Evolutionary conservation across 2,797 vertebrate genomes (phyloP).

Genomic region (Sebastes matsubarae): DNA sequence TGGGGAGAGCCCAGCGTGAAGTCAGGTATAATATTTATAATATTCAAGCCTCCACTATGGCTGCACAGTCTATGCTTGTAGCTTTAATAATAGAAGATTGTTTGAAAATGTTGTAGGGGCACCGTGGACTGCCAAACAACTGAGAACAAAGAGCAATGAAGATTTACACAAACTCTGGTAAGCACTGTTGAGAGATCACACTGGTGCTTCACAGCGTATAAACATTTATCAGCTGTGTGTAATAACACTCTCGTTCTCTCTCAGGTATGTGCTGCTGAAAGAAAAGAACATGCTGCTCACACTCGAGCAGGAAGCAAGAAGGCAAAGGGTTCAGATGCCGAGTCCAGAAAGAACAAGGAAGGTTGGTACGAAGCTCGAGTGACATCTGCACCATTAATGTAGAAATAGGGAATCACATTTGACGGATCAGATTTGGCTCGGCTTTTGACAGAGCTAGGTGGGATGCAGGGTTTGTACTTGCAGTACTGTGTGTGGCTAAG

Average conservation of each 20-base stretch:
- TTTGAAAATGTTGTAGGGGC: constrained; percentile 82
- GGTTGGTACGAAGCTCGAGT: constrained; percentile 75
- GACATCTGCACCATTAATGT: not conserved
- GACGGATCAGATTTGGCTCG: not conserved
- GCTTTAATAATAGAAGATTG: not conserved
- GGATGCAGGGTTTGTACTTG: not conserved
- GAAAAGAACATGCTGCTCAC: constrained; percentile 97
- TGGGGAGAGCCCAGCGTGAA: constrained; percentile 92
- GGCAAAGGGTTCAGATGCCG: constrained; percentile 89
- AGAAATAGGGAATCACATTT: not conserved
- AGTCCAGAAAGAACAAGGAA: constrained; percentile 94
- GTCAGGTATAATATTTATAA: constrained; percentile 88
- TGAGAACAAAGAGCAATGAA: constrained; percentile 93
- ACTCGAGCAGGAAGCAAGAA: constrained; percentile 90
- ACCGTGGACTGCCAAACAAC: constrained; percentile 90
- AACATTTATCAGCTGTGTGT: not conserved
- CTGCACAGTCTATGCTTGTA: not conserved
- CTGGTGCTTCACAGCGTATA: not conserved
- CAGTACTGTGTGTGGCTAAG: not conserved
- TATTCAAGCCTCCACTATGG: not conserved
- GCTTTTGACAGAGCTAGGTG: not conserved
- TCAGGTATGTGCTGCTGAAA: constrained; percentile 97
- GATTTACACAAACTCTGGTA: constrained; percentile 98
- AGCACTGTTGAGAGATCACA: not conserved
- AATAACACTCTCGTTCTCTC: not conserved